Conservation (phyloP, 2,113 vertebrate genomes). For the Amazona vittata region DNA sequence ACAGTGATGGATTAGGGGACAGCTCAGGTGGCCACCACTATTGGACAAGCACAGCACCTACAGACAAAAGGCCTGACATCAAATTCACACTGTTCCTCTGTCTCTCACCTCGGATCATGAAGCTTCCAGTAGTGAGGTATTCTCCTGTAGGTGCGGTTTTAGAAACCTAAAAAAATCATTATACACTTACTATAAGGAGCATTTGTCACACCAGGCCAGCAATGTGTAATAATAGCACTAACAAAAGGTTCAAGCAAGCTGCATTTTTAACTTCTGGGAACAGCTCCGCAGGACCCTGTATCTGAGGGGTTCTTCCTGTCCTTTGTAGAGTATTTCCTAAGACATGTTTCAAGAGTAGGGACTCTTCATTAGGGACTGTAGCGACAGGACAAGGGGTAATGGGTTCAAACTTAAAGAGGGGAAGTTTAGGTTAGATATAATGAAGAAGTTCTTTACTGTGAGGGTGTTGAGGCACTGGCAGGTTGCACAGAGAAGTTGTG, state of each 20-base stretch:
- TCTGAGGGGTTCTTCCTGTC: background rate
- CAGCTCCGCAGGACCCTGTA: background rate
- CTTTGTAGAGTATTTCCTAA: background rate
- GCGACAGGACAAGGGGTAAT: background rate
- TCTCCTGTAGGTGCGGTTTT: slow-evolving; percentile 98
- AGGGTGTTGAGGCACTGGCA: background rate
- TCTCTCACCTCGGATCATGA: slow-evolving; percentile 97
- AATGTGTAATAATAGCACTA: fast-evolving
- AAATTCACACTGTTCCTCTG: background rate
- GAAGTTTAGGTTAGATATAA: background rate
- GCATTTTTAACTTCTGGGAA: background rate
- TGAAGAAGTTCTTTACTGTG: background rate
- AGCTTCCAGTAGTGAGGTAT: slow-evolving; percentile 96
- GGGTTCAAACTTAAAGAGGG: background rate
- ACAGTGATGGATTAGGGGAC: background rate
- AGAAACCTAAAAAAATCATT: slow-evolving; percentile 81
- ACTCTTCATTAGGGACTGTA: background rate
- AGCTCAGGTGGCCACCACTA: background rate
- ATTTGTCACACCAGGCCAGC: background rate
- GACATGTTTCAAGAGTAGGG: background rate
- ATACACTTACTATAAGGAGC: fast-evolving
- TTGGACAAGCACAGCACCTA: background rate
- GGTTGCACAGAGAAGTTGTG: background rate
- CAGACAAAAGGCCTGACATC: fast-evolving
- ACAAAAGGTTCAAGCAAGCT: background rate